Percentiles rank a stretch among this genome's conserved stretches.
phyloP scores from a whole-genome alignment of 2,888 invertebrate species.

The Spilosoma lubricipeda region DNA sequence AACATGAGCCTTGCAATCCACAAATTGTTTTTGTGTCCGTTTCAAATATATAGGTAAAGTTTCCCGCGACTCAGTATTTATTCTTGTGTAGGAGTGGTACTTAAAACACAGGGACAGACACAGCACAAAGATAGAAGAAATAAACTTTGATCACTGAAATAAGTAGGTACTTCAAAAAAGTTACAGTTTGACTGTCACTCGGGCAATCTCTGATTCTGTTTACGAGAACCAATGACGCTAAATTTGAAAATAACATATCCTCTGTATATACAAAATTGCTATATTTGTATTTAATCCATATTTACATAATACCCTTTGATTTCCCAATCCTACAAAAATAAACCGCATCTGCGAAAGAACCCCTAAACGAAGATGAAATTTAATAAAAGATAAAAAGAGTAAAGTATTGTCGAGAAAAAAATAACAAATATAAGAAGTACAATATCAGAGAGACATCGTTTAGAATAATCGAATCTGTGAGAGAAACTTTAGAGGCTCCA shows the following conservation, averaged over 20 bases:
- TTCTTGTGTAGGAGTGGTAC: too few species aligned
- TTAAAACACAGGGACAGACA: too few species aligned
- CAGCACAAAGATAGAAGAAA: too few species aligned
- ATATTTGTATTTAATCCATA: neutral
- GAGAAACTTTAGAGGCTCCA: conserved; percentile 56
- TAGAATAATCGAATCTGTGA: conserved; percentile 69
- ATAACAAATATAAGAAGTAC: conserved; percentile 69
- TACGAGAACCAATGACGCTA: neutral
- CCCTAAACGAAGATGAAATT: conserved; percentile 52
- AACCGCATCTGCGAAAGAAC: conserved; percentile 49
- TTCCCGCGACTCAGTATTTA: too few species aligned
- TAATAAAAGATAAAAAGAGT: conserved; percentile 64
- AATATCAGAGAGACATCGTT: conserved; percentile 64
- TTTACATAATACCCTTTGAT: conserved; percentile 14
- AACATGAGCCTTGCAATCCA: too few species aligned
- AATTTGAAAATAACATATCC: neutral
- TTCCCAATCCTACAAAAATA: conserved; percentile 38
- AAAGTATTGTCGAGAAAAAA: conserved; percentile 64
- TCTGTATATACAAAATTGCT: neutral
- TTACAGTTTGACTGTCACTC: neutral
- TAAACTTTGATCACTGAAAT: too few species aligned
- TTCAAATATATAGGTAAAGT: too few species aligned
- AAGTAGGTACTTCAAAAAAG: neutral
- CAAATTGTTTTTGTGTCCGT: too few species aligned
- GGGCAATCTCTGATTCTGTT: neutral